Conservation (phyloP, 2,888 invertebrate species). For the Tetheella fluctuosa region DNA sequence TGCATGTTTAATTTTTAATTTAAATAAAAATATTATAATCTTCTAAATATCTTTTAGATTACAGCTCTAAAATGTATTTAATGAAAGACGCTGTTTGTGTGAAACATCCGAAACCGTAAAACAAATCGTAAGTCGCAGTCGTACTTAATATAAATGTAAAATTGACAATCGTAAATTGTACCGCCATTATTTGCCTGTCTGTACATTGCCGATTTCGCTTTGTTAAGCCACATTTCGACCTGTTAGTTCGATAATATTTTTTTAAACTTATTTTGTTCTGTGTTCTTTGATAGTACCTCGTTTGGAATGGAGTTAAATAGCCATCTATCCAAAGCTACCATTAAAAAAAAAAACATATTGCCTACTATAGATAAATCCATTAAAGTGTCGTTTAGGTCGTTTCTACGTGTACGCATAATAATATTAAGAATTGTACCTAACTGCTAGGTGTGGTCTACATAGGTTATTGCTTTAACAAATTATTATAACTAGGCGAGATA, state of each 20-base stretch:
- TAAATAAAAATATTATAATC: too few relatives aligned
- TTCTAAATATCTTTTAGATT: too few relatives aligned
- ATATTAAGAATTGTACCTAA: slow-evolving; percentile 64
- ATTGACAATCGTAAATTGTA: slow-evolving; percentile 4
- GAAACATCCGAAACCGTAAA: neutral
- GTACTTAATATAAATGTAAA: neutral
- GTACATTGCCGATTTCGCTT: neutral
- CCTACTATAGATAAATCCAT: slow-evolving; percentile 51
- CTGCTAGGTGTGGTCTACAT: slow-evolving; percentile 64
- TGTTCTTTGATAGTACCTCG: too few relatives aligned
- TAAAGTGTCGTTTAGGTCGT: slow-evolving; percentile 31
- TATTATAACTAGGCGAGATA: slow-evolving; percentile 51
- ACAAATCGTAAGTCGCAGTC: neutral
- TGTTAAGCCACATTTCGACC: neutral
- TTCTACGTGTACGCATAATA: slow-evolving; percentile 29
- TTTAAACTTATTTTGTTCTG: too few relatives aligned
- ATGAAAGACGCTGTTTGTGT: neutral
- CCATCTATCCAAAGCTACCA: too few relatives aligned
- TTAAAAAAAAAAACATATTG: too few relatives aligned
- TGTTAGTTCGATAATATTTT: neutral
- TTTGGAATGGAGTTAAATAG: too few relatives aligned
- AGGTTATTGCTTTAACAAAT: slow-evolving; percentile 60
- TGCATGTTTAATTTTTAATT: too few relatives aligned
- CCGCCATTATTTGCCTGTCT: neutral
- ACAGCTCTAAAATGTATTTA: too few relatives aligned